Base-by-base conservation (phyloP, 2,797 vertebrate species). In the Cossypha niveicapilla region DNA sequence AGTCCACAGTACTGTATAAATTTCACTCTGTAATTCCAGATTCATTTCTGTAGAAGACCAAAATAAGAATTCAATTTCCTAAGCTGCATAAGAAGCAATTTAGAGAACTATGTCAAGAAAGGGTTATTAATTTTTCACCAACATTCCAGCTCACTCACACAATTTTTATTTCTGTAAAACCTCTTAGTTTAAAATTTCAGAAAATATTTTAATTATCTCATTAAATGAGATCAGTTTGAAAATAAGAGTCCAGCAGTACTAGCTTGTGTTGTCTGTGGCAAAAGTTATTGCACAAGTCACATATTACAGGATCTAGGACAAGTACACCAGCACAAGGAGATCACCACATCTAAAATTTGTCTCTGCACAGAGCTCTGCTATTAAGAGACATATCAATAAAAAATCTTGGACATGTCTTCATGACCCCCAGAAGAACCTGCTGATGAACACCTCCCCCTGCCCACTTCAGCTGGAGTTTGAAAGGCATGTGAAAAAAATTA, bases 51-150 rank as follows among this genome's bases (percentile, higher is more conserved):
- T 12, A 80, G 37, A 89, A 87, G 75, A 60, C 34, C 53, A 86
- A 89, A 89, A 77, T 67, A 87, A 94, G 85, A 93, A 91, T 61
- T 89, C 72, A 11, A 45, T 87, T 88, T 79, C 68, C 30, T n/a
- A 81, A 37, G 34, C 17, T 83, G 32, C 65, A 88, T 5, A 48
- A 82, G 71, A 89, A 83, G 45, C 61, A 51, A 92, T 85, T 85
- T 60, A 77, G 39, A 74, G 57, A 85, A 75, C 32, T 68, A 57
- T 7, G 1, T 50, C 56, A 78, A 82, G 63, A 85, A 85, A 62
- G 51, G 18, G 47, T 57, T 53, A 78, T 92, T 86, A 62, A 89
- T 87, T 79, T 93, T 86, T 90, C 57, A 87, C 41, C 47, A 85
- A 34, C 51, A 66, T 44, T 66, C 44, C 63, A 62, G 51, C 56